Base-by-base conservation (phyloP, 2,113 vertebrate genomes). In the Phodopus roborovskii region DNA sequence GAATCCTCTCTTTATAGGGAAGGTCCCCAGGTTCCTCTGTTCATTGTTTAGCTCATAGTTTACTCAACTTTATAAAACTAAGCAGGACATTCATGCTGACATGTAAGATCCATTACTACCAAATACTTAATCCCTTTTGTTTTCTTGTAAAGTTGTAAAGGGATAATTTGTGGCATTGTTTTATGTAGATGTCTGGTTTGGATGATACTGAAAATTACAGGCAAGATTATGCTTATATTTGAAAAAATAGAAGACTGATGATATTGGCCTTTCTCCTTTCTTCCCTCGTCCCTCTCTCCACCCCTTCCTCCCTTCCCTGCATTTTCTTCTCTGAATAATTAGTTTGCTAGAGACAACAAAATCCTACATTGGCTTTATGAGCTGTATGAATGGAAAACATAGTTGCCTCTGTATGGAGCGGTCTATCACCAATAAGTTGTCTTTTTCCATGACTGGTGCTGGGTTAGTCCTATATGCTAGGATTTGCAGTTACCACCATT, bases 381-480 rank as follows among this genome's bases (percentile, higher is more conserved):
- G 73, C 87, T 81, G 30, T 84, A 79, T 48, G 56, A 89, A 87
- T 96, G 50, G 91, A 45, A 82, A 83, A 73, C 78, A 79, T 1
- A 12, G 73, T 68, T 74, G 48, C 39, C 89, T 94, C 95, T 91
- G 19, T 87, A 91, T 75, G 83, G 73, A 83, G 39, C 83, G 62
- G 56, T 78, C 82, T 78, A 90, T 77, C 82, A 50, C 89, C 78
- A 22, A 16, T 36, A 93, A 89, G 95, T 45, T 85, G 53, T 56
- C 75, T 92, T 83, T 45, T 24, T 3, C 2, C 86, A 82, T 60
- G 42, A n/a, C 36, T 89, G 89, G 48, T 96, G 78, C 95, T 94
- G 62, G n/a, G 88, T 68, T 74, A 79, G 22, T 70, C 16, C 89
- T 78, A 95, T 48, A 78, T 87, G 91, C 73, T 96, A 58, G 68